A percentile compares a stretch with the other conserved stretches of the same genome.
Evolutionary conservation across 2,888 invertebrate species (phyloP).

Genomic region (Mylabris sibirica): DNA sequence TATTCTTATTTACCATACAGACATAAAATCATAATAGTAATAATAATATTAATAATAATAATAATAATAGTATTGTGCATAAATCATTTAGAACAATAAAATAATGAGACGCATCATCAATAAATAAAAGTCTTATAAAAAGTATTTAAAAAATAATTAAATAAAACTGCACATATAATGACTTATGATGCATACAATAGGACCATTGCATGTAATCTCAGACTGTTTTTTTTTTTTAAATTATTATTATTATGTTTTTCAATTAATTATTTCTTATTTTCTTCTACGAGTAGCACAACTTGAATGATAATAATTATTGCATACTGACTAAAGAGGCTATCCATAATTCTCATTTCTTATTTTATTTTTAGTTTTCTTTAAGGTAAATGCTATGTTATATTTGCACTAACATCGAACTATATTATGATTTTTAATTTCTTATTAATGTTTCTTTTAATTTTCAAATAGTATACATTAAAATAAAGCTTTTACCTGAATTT

Average conservation of each 20-base stretch:
- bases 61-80: constrained; percentile 49
- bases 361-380: constrained; percentile 30
- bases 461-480: constrained; percentile 59
- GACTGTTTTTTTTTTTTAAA: constrained; percentile 43
- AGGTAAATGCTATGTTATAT: constrained; percentile 58
- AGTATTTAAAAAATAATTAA: constrained; percentile 44
- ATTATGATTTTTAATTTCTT: constrained; percentile 51
- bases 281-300: constrained; percentile 60
- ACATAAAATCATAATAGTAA: constrained; percentile 59
- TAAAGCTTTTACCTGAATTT: constrained; percentile 61
- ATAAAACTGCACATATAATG: constrained; percentile 55
- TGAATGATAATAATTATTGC: constrained; percentile 60
- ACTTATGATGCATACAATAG: constrained; percentile 54
- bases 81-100: constrained; percentile 52
- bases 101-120: constrained; percentile 44
- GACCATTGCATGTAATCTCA: constrained; percentile 55
- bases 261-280: neutral
- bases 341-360: constrained; percentile 37
- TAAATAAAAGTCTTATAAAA: constrained; percentile 51
- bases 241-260: no score
- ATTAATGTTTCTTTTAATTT: constrained; percentile 9
- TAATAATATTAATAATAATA: constrained; percentile 42
- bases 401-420: constrained; percentile 63
- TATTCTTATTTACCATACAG: constrained; percentile 63
- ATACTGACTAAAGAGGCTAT: constrained; percentile 60